Percentiles rank a stretch among this genome's conserved stretches.
These are phyloP conservation scores for Ophion slaviceki DNA, from an alignment of 2,888 invertebrate species.

Conservation along the genomic window DNA sequence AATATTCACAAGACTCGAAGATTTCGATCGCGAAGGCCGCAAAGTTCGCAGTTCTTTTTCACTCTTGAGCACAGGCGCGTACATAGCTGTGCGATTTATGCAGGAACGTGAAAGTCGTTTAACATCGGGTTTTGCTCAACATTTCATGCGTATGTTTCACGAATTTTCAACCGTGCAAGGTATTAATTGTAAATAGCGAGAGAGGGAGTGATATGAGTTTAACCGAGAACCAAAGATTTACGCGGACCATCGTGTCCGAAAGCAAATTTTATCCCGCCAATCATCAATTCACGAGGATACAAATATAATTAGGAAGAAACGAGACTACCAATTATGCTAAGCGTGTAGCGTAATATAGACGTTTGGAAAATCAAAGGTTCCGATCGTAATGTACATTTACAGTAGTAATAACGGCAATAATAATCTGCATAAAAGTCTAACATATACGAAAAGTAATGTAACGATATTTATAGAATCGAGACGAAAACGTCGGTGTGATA, in stretches of 20 bases:
- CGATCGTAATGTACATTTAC: constrained; percentile 57
- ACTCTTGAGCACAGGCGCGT: constrained; percentile 2
- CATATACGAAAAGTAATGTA: neutral
- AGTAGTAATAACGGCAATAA: constrained; percentile 40
- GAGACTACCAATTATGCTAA: constrained; percentile 26
- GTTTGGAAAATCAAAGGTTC: constrained; percentile 26
- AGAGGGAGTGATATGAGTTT: neutral
- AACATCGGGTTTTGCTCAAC: constrained; percentile 43
- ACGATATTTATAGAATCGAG: constrained; percentile 56
- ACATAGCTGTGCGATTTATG: neutral
- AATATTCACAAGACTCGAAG: neutral
- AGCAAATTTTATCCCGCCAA: neutral
- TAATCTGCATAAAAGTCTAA: constrained; percentile 29
- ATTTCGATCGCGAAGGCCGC: neutral
- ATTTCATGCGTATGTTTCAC: constrained; percentile 17
- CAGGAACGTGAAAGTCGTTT: neutral
- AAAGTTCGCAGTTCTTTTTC: constrained; percentile 11
- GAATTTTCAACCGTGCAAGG: constrained; percentile 40
- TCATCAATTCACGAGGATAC: constrained; percentile 5
- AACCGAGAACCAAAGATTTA: constrained; percentile 28
- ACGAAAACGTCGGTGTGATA: constrained; percentile 66
- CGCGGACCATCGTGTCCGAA: constrained; percentile 1
- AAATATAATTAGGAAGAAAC: constrained; percentile 6
- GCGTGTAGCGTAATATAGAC: constrained; percentile 10
- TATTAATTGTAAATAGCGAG: constrained; percentile 60